phyloP scores from a whole-genome alignment of 2,888 invertebrate genomes.

The Rhagonycha fulva region DNA sequence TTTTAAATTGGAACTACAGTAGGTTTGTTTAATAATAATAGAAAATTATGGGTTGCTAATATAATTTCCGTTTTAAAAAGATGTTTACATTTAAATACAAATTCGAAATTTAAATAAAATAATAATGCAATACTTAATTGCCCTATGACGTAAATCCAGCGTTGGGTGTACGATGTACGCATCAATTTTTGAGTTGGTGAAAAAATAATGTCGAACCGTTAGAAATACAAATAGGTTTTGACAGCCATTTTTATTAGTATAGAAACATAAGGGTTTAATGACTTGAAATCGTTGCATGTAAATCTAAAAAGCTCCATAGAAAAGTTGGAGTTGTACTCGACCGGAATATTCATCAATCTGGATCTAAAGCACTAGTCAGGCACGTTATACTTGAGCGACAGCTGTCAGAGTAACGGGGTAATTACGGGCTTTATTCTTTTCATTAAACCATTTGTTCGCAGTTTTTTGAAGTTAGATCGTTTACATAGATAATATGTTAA shows the following conservation, averaged over 20 bases:
- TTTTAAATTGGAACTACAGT: not conserved
- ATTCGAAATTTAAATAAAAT: not conserved
- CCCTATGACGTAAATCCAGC: not conserved
- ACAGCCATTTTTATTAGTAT: slow-evolving; percentile 13
- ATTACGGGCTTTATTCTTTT: slow-evolving; percentile 28
- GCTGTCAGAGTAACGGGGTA: slow-evolving; percentile 27
- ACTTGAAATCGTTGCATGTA: slow-evolving; percentile 22
- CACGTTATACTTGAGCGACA: slow-evolving; percentile 27
- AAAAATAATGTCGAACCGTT: not conserved
- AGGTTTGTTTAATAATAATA: not conserved
- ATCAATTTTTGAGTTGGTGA: not conserved
- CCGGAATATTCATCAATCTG: slow-evolving; percentile 29
- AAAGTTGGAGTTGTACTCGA: slow-evolving; percentile 20
- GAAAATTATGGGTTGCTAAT: not conserved
- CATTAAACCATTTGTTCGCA: slow-evolving; percentile 24
- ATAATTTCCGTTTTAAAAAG: not conserved
- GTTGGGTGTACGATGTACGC: not conserved
- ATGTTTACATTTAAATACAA: not conserved
- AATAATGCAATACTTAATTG: not conserved
- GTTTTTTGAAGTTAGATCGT: slow-evolving; percentile 17
- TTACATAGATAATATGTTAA: slow-evolving; percentile 3
- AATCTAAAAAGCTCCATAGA: slow-evolving; percentile 21
- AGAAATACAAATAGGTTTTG: slow-evolving; percentile 7
- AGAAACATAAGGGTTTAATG: slow-evolving; percentile 24
- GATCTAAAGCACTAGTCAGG: slow-evolving; percentile 24